Evolutionary conservation across 2,113 vertebrate species (phyloP), one percentile per base, ranked within the genome.

Genomic region (Sylvilagus bachmani): DNA sequence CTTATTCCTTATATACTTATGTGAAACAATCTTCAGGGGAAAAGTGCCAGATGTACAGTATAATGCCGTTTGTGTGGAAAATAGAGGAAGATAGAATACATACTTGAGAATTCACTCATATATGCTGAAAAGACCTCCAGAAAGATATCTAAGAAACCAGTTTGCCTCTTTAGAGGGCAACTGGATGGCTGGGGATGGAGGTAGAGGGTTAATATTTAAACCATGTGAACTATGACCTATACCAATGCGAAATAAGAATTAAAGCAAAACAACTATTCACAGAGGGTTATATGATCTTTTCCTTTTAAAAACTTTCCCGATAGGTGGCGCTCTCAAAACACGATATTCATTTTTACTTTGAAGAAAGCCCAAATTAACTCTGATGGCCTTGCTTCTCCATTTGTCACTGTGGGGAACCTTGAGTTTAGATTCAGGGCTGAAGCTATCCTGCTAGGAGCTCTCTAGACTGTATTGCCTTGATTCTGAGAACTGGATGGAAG

Each of bases 311-410:
- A 62, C 77, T 75, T 29, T 36, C 21, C 90, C 95, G 86, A 49
- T 89, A 95, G 96, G 66, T 95, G 96, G 93, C 79, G 16, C 73
- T 90, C 44, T n/a, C 33, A 33, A 92, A 82, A 83, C 74, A 91
- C 77, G 10, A 31, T 58, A 29, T 22, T 31, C 31, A 31, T 19
- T 58, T 94, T 91, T 83, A 89, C 74, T 91, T 86, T 92, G 38
- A 64, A 67, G 86, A 95, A 92, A 89, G 10, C 5, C 29, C 10
- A 38, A 21, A 62, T 74, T 95, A 92, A 29, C 22, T 81, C 49
- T 84, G 86, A 74, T 61, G 49, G 31, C 6, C 24, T 79, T 58
- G 79, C 61, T 86, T 86, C 16, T 71, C 69, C 70, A 27, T 92
- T 86, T 77, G 93, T 69, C 62, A 89, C 53, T 38, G 86, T 21